These are phyloP conservation scores for Pangasius krempfi DNA, from an alignment of 2,797 vertebrate genomes.

Conservation along the genomic window DNA sequence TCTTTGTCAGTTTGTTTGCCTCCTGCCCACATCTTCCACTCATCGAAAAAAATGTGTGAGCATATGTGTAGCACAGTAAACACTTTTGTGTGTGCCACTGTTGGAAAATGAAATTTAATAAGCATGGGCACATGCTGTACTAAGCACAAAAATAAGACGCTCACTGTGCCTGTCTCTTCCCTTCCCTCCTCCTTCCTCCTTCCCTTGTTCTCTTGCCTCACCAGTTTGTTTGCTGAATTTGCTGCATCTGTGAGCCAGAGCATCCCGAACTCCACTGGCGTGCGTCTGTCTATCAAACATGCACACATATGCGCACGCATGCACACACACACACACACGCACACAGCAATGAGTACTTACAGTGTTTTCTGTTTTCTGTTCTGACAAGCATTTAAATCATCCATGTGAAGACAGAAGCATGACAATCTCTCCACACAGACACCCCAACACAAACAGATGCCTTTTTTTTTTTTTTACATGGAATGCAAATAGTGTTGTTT, in stretches of 20 bases:
- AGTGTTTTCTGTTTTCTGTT: background rate
- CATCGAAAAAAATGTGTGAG: background rate
- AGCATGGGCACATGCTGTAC: conserved; percentile 30
- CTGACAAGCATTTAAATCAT: conserved; percentile 20
- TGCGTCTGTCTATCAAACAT: conserved; percentile 22
- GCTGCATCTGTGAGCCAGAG: conserved; percentile 13
- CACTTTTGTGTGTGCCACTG: conserved; percentile 27
- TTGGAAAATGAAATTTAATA: conserved; percentile 36
- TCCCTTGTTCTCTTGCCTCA: background rate
- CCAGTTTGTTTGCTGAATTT: conserved; percentile 39
- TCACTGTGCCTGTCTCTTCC: background rate
- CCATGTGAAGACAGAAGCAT: conserved; percentile 20
- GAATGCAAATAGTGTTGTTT: conserved; percentile 16
- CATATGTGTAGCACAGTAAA: conserved; percentile 25
- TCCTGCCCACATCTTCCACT: background rate
- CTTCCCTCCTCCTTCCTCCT: background rate
- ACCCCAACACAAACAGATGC: conserved; percentile 7
- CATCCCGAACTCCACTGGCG: conserved; percentile 20
- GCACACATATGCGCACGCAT: background rate
- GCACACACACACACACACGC: background rate
- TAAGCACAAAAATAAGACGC: conserved; percentile 18
- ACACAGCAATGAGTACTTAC: background rate
- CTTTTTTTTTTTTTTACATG: background rate
- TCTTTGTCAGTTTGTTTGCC: conserved; percentile 3
- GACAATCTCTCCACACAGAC: conserved; percentile 14